Percentiles rank a stretch among this genome's conserved stretches.
Conservation (phyloP, 1,140 invertebrate genomes). For the Listronotus bonariensis region DNA sequence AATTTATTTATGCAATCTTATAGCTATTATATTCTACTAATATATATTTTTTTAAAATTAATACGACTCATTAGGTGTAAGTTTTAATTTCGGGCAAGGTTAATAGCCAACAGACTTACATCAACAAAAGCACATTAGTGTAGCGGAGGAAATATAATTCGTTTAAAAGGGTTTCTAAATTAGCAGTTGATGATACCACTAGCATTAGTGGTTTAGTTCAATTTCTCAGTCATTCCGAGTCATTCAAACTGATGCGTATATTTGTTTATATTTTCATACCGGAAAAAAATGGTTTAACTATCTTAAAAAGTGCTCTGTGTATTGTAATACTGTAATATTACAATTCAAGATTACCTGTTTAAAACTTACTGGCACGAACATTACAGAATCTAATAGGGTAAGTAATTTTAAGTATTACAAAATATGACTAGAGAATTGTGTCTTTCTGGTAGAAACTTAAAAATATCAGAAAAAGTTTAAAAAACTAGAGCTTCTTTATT, state of each 20-base stretch:
- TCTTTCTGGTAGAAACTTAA: no score
- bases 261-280: not conserved
- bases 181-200: slow-evolving; percentile 54
- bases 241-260: slow-evolving; percentile 45
- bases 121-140: slow-evolving; percentile 53
- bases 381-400: no score
- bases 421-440: no score
- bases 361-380: no score
- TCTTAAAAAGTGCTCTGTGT: not conserved
- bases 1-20: no score
- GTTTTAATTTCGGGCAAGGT: slow-evolving; percentile 23
- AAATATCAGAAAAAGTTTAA: no score
- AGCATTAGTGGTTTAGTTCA: slow-evolving; percentile 45
- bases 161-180: slow-evolving; percentile 55
- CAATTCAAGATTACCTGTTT: no score
- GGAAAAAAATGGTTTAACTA: not conserved
- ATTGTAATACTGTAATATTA: no score
- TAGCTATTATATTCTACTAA: no score
- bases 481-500: no score
- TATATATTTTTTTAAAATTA: not conserved
- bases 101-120: slow-evolving; percentile 40
- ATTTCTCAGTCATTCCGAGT: slow-evolving; percentile 47
- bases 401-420: no score
- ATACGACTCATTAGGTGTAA: slow-evolving; percentile 17
- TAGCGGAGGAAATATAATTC: slow-evolving; percentile 51